Conservation (phyloP, 2,797 vertebrate genomes). For the Melanotaenia boesemani region DNA sequence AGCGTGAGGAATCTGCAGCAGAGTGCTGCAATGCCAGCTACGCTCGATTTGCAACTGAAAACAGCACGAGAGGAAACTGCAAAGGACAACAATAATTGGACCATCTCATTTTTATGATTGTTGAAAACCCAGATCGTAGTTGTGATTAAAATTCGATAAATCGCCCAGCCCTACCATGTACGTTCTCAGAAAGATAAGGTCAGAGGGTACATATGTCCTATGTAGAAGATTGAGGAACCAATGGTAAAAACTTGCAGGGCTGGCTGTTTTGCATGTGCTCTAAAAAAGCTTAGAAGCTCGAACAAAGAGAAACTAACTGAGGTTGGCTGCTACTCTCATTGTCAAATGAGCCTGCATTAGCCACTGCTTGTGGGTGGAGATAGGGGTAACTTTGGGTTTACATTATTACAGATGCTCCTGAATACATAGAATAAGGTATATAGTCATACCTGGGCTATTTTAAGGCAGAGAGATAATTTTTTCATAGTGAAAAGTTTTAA, state of each 20-base stretch:
- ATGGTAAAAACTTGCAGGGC: not conserved
- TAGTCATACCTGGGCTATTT: not conserved
- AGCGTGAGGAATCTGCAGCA: no score
- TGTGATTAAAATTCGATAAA: no score
- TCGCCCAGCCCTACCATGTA: conserved; percentile 3
- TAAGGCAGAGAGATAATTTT: not conserved
- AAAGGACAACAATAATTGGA: no score
- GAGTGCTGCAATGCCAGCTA: no score
- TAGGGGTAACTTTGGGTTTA: not conserved
- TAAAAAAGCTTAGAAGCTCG: no score
- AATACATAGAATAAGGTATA: not conserved
- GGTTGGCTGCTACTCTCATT: no score
- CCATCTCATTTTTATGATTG: no score
- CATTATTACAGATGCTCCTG: not conserved
- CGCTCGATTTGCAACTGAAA: no score
- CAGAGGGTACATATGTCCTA: not conserved
- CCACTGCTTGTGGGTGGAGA: not conserved
- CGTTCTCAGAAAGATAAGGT: not conserved
- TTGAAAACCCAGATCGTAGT: no score
- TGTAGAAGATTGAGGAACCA: not conserved
- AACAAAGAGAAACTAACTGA: no score
- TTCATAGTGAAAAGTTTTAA: not conserved
- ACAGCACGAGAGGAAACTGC: no score
- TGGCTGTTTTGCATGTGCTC: not conserved
- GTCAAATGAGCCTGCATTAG: no score